phyloP scores from a whole-genome alignment of 2,888 invertebrate genomes.

The Chrysina gloriosa region DNA sequence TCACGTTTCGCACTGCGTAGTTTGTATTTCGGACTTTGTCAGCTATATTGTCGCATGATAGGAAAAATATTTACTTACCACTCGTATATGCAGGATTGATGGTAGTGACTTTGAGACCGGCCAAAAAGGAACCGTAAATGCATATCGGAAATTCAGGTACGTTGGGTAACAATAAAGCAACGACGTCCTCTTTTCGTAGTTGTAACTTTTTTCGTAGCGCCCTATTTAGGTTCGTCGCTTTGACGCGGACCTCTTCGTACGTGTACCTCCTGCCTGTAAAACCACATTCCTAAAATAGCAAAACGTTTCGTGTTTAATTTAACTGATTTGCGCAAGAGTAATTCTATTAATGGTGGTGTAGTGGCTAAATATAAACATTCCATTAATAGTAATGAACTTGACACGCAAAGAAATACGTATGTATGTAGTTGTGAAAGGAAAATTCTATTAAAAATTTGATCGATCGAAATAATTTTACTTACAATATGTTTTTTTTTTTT shows the following conservation, averaged over 20 bases:
- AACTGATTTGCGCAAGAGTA: not conserved
- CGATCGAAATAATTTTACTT: no score
- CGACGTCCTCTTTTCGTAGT: slow-evolving; percentile 73
- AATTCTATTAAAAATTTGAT: no score
- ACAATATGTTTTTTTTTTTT: no score
- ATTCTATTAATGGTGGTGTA: not conserved
- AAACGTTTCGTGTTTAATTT: not conserved
- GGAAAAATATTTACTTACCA: slow-evolving; percentile 45
- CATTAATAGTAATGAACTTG: not conserved
- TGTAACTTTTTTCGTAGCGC: slow-evolving; percentile 73
- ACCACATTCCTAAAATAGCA: slow-evolving; percentile 75
- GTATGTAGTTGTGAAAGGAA: no score
- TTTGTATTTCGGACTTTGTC: slow-evolving; percentile 20
- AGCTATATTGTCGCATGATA: not conserved
- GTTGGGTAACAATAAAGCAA: slow-evolving; percentile 81
- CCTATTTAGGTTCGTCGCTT: slow-evolving; percentile 70
- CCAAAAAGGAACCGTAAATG: slow-evolving; percentile 75
- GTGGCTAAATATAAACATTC: not conserved
- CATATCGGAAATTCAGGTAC: slow-evolving; percentile 79
- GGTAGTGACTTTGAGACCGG: slow-evolving; percentile 77
- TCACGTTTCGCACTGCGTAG: not conserved
- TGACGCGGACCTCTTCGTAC: slow-evolving; percentile 74
- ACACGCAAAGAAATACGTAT: no score
- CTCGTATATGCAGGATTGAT: slow-evolving; percentile 79
- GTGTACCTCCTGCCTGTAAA: slow-evolving; percentile 79